Evolutionary conservation across 2,797 vertebrate genomes (phyloP), one percentile per base, ranked within the genome.

Genomic region (Mormyrus proboscirostris): DNA sequence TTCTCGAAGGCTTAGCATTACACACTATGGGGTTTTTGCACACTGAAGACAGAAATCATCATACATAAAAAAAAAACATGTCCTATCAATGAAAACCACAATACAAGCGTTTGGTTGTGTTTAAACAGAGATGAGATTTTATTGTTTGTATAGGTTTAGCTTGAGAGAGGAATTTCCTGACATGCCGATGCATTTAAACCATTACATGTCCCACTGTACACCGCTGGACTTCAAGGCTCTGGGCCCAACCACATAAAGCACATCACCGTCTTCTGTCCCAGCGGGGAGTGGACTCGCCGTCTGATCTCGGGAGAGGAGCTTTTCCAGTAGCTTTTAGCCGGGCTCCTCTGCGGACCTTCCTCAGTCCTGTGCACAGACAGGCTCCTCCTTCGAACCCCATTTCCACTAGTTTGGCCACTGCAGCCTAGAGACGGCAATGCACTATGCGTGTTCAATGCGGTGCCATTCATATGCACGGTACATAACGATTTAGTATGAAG

Each of bases 91-190:
- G 82, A 84, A 22, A 9, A 50, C n/a, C 47, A 22, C 22, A 51
- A 29, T 57, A 57, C 25, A 57, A 41, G 85, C 53, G 93, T 95
- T 95, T 94, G 93, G 94, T 92, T 93, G 95, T 95, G 19, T 92
- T 91, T 94, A 93, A 91, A 92, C 83, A 88, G 87, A 55, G 49
- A 14, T 41, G 7, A 44, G 38, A 90, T 91, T 73, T 82, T 91
- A 89, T 76, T 91, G 88, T 89, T 84, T 85, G 22, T 83, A 93
- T 92, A 92, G 92, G 93, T 89, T 91, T 89, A 89, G 91, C 5
- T 19, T 90, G 92, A 89, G 94, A 92, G 93, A 93, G 94, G 94
- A 94, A 95, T 95, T 96, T 95, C 95, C 95, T 95, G 94, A 93
- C 91, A 91, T 89, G 88, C 93, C 94, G 95, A 95, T 94, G 94